Evolutionary conservation across 2,113 vertebrate genomes (phyloP).

Genomic region (Morphnarchus princeps): DNA sequence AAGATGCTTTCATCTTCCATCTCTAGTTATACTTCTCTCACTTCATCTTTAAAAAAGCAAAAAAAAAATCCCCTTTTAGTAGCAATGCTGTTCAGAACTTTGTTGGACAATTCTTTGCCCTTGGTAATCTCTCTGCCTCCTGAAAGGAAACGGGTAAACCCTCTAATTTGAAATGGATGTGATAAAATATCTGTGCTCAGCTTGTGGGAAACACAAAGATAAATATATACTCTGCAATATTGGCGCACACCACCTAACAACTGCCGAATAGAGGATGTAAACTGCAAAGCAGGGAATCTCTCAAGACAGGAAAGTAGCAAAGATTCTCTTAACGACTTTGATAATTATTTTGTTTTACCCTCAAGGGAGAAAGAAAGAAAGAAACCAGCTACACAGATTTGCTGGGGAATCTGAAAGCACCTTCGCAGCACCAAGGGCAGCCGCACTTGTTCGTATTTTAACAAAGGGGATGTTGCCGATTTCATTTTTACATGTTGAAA

Average conservation of each 20-base stretch:
- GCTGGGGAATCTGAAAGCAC: not conserved
- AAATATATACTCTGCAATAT: not conserved
- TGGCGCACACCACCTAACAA: not conserved
- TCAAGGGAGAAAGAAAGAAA: not conserved
- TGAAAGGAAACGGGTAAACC: not conserved
- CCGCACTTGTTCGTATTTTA: rapidly evolving
- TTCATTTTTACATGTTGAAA: not conserved
- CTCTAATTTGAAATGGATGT: not conserved
- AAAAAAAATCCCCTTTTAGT: not conserved
- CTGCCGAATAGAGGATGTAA: not conserved
- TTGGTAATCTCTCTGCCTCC: not conserved
- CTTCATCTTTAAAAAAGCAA: not conserved
- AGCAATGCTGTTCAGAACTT: not conserved
- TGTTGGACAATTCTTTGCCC: not conserved
- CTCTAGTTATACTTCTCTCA: not conserved
- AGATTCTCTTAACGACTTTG: not conserved
- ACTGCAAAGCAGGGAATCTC: not conserved
- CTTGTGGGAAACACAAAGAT: not conserved
- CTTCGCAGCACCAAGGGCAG: not conserved
- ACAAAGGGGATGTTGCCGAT: not conserved
- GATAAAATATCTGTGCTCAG: not conserved
- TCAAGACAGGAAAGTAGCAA: not conserved
- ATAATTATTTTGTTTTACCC: not conserved
- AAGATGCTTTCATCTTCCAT: constrained; percentile 3
- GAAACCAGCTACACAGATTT: not conserved